Percentiles rank a stretch among this genome's conserved stretches.
Evolutionary conservation across 1,140 invertebrate genomes (phyloP).

Genomic region (Heliconius himera): DNA sequence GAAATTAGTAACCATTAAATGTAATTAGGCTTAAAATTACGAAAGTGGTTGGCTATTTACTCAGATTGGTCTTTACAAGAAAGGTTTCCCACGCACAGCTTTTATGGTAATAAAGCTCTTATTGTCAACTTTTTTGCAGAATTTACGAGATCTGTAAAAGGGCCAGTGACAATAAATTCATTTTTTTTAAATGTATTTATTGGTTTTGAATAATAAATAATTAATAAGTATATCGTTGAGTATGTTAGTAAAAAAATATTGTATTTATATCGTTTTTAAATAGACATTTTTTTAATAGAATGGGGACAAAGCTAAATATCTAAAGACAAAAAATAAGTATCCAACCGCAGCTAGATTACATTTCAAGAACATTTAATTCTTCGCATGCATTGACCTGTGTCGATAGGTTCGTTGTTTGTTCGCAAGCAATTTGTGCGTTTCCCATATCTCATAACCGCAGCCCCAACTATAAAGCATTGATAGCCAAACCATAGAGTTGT

Average conservation of each 20-base stretch:
- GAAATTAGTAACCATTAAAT: slow-evolving; percentile 36
- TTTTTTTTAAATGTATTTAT: background rate
- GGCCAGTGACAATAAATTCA: background rate
- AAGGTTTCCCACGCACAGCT: background rate
- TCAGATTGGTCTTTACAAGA: background rate
- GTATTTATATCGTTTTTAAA: no score
- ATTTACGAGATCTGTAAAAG: background rate
- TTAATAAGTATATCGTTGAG: background rate
- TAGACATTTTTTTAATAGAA: no score
- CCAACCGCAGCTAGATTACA: no score
- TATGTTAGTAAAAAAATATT: no score
- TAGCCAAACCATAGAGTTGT: slow-evolving; percentile 48
- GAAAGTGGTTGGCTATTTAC: slow-evolving; percentile 16
- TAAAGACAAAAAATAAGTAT: background rate
- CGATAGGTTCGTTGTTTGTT: slow-evolving; percentile 11
- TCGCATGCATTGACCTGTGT: background rate
- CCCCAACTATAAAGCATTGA: slow-evolving; percentile 66
- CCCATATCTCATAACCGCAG: slow-evolving; percentile 37
- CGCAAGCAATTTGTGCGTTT: slow-evolving; percentile 21
- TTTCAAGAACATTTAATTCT: background rate
- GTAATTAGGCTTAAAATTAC: slow-evolving; percentile 31
- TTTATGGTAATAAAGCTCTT: background rate
- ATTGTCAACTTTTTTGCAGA: background rate
- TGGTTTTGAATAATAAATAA: no score
- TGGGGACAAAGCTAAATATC: background rate